Base-by-base conservation (phyloP, 2,888 invertebrate species). In the Amphipyra berbera region DNA sequence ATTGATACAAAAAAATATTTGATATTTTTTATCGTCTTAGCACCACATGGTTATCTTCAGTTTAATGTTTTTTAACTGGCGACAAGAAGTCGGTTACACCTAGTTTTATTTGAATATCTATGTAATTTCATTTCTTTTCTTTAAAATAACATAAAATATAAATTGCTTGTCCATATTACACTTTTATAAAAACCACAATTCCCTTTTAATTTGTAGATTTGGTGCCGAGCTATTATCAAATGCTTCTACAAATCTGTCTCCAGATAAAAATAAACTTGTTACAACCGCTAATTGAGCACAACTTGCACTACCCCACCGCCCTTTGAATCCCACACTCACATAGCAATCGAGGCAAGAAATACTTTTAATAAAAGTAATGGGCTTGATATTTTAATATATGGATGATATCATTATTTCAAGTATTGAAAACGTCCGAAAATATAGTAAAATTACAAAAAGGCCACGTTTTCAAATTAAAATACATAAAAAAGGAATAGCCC, bases 301-400 rank as follows among this genome's bases (percentile, higher is more conserved):
- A 79, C 77, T 84, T 85, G 82, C 83, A 87, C 84, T 70, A 46
- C 64, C 83, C 86, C 88, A 72, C 82, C 79, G 79, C 83, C 88
- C 88, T 67, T 71, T 67, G 63, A 50, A 75, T 78, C 87, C 90
- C 85, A 76, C 81, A 65, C 81, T 68, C 54, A 89, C 94, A 89
- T 94, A 95, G 94, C 94, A 93, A 90, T 85, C 76, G 75, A 92
- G 93, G 94, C 94, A 95, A 94, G 87, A 83, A 68, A 48, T 60
- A 58, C 54, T 58, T 59, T 12, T 6, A 60, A 50, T 1, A 47
- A 52, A 55, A 50, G 41, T 49, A 63, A 56, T 46, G 14, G 50
- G 33, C 50, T n/a, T 2, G 12, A 12, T n/a, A 12, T 21, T 12
- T 5, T 27, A n/a, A n/a, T 47, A 56, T 0, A 8, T 38, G 0